Conservation (phyloP, 1,140 invertebrate genomes). For the Caenorhabditis brenneri region DNA sequence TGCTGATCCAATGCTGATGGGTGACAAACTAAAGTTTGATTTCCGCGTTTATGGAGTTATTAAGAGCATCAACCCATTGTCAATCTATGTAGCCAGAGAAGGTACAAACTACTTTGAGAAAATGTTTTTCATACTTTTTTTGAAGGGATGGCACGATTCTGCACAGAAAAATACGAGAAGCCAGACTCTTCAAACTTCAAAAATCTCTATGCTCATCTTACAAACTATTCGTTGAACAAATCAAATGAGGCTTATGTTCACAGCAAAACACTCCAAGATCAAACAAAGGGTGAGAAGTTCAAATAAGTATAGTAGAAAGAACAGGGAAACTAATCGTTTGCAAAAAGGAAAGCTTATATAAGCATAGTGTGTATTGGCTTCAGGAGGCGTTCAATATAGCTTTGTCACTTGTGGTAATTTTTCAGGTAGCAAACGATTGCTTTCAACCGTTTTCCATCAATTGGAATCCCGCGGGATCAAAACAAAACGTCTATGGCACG, state of each 20-base stretch:
- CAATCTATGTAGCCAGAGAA: constrained; percentile 73
- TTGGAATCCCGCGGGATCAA: constrained; percentile 71
- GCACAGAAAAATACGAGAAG: constrained; percentile 72
- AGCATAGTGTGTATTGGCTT: too few species aligned
- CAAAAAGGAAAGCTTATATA: constrained; percentile 13
- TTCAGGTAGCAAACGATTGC: constrained; percentile 73
- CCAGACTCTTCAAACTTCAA: constrained; percentile 71
- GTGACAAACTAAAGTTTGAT: constrained; percentile 74
- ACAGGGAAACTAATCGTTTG: neutral
- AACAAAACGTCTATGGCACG: constrained; percentile 71
- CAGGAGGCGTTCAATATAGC: too few species aligned
- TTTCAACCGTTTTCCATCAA: constrained; percentile 72
- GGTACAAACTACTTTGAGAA: constrained; percentile 54
- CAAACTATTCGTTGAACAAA: constrained; percentile 75
- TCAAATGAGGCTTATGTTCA: constrained; percentile 72
- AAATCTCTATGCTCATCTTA: constrained; percentile 74
- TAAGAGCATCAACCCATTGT: constrained; percentile 73
- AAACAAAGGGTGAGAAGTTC: constrained; percentile 52
- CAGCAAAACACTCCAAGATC: constrained; percentile 71
- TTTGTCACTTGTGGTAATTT: too few species aligned
- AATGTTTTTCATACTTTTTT: neutral
- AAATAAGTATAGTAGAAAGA: too few species aligned
- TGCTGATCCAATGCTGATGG: constrained; percentile 72
- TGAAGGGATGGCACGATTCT: constrained; percentile 61
- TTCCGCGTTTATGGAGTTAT: constrained; percentile 74